A percentile compares a stretch with the other conserved stretches of the same genome.
Evolutionary conservation across 2,888 invertebrate genomes (phyloP).

Genomic region (Polyploca ridens): DNA sequence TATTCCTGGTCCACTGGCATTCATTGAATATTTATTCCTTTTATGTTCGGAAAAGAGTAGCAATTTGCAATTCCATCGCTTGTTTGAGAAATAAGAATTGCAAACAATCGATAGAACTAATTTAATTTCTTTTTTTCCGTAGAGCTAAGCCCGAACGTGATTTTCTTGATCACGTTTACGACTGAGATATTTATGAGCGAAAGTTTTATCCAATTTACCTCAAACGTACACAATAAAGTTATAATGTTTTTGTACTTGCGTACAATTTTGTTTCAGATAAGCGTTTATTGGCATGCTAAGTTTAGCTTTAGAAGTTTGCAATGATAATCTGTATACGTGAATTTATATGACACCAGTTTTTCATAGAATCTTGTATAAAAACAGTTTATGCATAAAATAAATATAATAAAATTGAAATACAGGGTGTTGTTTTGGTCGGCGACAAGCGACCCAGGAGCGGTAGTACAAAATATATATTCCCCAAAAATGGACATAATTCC

Average conservation of each 20-base stretch:
- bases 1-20: not conserved
- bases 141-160: not conserved
- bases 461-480: no score
- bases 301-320: not conserved
- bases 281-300: not conserved
- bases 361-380: not conserved
- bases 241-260: not conserved
- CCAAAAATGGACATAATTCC: no score
- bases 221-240: not conserved
- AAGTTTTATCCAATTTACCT: constrained; percentile 4
- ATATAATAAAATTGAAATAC: not conserved
- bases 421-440: no score
- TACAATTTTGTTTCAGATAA: not conserved
- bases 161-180: constrained; percentile 8
- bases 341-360: no score
- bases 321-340: not conserved
- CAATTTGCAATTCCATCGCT: not conserved
- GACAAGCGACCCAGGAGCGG: no score
- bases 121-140: constrained; percentile 1
- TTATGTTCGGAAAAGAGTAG: not conserved
- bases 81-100: constrained; percentile 1
- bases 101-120: not conserved
- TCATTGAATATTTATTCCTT: not conserved
- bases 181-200: constrained; percentile 5
- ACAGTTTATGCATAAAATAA: not conserved